A percentile compares a stretch with the other conserved stretches of the same genome.
phyloP scores from a whole-genome alignment of 2,113 vertebrate species.

The Melospiza georgiana region DNA sequence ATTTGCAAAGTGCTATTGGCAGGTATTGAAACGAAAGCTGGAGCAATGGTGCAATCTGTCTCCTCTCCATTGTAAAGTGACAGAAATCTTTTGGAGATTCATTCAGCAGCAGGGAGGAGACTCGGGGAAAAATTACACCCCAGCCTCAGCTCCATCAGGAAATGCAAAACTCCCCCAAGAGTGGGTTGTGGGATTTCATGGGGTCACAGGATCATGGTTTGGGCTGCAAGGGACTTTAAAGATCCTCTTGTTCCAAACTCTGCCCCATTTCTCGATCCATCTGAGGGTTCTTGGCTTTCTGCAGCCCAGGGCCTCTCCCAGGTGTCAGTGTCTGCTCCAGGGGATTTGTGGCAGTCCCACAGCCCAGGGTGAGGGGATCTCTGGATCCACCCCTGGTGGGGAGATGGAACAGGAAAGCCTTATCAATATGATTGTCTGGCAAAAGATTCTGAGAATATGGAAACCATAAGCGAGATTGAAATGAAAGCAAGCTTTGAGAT shows the following conservation, averaged over 20 bases:
- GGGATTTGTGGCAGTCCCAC: rapidly evolving
- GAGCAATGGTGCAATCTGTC: constrained; percentile 9
- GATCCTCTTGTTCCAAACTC: rapidly evolving
- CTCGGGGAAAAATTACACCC: neutral
- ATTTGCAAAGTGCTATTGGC: constrained; percentile 41
- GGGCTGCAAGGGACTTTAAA: neutral
- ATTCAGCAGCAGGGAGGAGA: constrained; percentile 20
- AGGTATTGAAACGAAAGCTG: constrained; percentile 56
- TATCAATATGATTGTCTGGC: too few relatives aligned
- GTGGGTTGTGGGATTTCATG: neutral
- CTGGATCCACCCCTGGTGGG: too few relatives aligned
- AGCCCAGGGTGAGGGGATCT: neutral
- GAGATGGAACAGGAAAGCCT: too few relatives aligned
- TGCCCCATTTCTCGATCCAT: neutral
- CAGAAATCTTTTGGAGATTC: constrained; percentile 12
- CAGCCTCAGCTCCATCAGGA: neutral
- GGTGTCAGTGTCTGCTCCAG: rapidly evolving
- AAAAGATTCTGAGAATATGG: too few relatives aligned
- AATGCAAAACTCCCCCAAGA: neutral
- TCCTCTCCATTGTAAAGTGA: constrained; percentile 17
- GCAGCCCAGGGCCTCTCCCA: neutral
- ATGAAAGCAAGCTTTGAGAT: too few relatives aligned
- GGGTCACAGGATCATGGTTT: neutral
- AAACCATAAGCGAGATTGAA: too few relatives aligned
- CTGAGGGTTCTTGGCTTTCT: neutral